phyloP scores from a whole-genome alignment of 2,888 invertebrate species.

The Acrocyrtus sp. region DNA sequence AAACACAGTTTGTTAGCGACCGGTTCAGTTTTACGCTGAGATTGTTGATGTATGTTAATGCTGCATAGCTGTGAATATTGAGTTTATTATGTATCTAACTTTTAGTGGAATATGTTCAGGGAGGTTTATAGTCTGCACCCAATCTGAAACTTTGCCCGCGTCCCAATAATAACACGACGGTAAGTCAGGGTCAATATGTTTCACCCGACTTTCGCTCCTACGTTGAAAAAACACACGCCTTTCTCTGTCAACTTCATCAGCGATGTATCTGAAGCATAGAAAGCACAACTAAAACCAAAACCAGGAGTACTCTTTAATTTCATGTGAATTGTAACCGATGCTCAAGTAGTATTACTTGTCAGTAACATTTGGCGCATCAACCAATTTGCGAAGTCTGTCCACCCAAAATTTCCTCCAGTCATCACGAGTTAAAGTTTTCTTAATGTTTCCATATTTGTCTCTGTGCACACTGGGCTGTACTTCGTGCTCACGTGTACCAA shows the following conservation, averaged over 20 bases:
- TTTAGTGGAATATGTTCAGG: not conserved
- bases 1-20: not conserved
- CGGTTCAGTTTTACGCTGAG: not conserved
- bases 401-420: constrained; percentile 40
- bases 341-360: too few species aligned
- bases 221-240: constrained; percentile 21
- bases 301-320: too few species aligned
- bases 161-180: constrained; percentile 42
- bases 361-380: not conserved
- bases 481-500: too few species aligned
- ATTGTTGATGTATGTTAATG: too few species aligned
- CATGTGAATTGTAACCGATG: too few species aligned
- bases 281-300: too few species aligned
- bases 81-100: too few species aligned
- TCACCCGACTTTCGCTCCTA: constrained; percentile 6
- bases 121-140: constrained; percentile 6
- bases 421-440: constrained; percentile 4
- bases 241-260: constrained; percentile 19
- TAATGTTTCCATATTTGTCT: constrained; percentile 5
- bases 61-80: too few species aligned
- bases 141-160: constrained; percentile 24
- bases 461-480: not conserved
- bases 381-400: constrained; percentile 11
- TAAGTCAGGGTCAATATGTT: constrained; percentile 25
- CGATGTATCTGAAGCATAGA: constrained; percentile 11